Percentiles rank a stretch among this genome's conserved stretches.
phyloP scores from a whole-genome alignment of 23 tunicate genomes.

The Trididemnum clinides region DNA sequence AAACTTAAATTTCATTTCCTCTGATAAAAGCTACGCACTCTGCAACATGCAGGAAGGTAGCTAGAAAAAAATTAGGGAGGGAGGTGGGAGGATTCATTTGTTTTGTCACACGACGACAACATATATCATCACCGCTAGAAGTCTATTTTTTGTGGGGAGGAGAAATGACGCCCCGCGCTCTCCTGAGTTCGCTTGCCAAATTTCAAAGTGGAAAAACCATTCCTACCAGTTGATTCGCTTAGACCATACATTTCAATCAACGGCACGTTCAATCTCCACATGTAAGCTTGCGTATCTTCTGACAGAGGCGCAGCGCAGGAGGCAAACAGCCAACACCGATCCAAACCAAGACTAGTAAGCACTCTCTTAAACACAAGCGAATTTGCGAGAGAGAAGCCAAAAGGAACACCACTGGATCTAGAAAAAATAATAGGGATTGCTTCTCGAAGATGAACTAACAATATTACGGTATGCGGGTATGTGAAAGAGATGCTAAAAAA shows the following conservation, averaged over 20 bases:
- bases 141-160: too few relatives aligned
- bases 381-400: constrained; percentile 14
- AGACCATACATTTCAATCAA: constrained; percentile 55
- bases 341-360: constrained; percentile 2
- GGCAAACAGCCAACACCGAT: constrained; percentile 32
- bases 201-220: too few relatives aligned
- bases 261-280: constrained; percentile 39
- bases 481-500: too few relatives aligned
- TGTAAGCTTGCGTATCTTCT: constrained; percentile 31
- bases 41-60: neutral
- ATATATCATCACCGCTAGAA: too few relatives aligned
- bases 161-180: too few relatives aligned
- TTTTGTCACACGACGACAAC: too few relatives aligned
- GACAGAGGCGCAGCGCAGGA: constrained; percentile 55
- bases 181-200: too few relatives aligned
- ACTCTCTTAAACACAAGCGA: neutral
- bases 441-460: too few relatives aligned
- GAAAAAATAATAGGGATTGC: too few relatives aligned
- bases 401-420: constrained; percentile 7
- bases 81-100: too few relatives aligned
- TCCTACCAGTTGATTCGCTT: constrained; percentile 53
- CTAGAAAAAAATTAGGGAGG: neutral
- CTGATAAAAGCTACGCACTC: neutral
- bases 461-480: too few relatives aligned
- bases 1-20: neutral